These are phyloP conservation scores for Rhopalosiphum nymphaeae DNA, from an alignment of 2,888 invertebrate genomes.

Conservation along the genomic window DNA sequence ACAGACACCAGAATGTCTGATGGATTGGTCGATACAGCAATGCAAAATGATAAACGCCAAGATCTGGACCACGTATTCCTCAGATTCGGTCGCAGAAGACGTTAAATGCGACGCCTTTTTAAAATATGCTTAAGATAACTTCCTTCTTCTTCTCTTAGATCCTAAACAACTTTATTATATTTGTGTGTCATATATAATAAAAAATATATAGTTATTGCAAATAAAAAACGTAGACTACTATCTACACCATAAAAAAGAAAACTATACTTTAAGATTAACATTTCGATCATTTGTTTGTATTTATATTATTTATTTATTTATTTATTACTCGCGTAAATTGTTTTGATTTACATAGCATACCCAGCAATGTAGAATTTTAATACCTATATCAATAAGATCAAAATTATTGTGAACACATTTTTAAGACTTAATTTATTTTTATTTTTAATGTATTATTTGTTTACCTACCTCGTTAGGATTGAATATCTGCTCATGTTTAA, in stretches of 20 bases:
- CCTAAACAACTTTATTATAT: slow-evolving; percentile 51
- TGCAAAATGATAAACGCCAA: slow-evolving; percentile 81
- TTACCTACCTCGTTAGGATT: slow-evolving; percentile 62
- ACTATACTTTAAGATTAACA: slow-evolving; percentile 49
- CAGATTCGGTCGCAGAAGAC: slow-evolving; percentile 85
- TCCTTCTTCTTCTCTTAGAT: slow-evolving; percentile 64
- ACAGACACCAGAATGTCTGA: slow-evolving; percentile 60
- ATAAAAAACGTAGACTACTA: slow-evolving; percentile 40
- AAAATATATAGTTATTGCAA: slow-evolving; percentile 36
- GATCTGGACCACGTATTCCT: slow-evolving; percentile 92
- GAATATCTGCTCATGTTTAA: slow-evolving; percentile 63
- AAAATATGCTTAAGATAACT: slow-evolving; percentile 57
- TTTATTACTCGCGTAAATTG: slow-evolving; percentile 40
- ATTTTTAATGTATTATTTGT: slow-evolving; percentile 59
- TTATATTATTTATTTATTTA: slow-evolving; percentile 8
- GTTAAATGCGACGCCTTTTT: slow-evolving; percentile 64
- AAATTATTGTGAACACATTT: slow-evolving; percentile 33
- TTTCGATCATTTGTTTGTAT: slow-evolving; percentile 50
- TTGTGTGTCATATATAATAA: slow-evolving; percentile 56
- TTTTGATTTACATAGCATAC: slow-evolving; percentile 31
- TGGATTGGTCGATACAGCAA: slow-evolving; percentile 56
- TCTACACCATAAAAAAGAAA: slow-evolving; percentile 39
- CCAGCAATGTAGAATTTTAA: slow-evolving; percentile 45
- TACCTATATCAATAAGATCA: slow-evolving; percentile 39
- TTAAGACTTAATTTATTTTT: slow-evolving; percentile 58